Evolutionary conservation across 2,797 vertebrate species (phyloP).

Genomic region (Menidia menidia): DNA sequence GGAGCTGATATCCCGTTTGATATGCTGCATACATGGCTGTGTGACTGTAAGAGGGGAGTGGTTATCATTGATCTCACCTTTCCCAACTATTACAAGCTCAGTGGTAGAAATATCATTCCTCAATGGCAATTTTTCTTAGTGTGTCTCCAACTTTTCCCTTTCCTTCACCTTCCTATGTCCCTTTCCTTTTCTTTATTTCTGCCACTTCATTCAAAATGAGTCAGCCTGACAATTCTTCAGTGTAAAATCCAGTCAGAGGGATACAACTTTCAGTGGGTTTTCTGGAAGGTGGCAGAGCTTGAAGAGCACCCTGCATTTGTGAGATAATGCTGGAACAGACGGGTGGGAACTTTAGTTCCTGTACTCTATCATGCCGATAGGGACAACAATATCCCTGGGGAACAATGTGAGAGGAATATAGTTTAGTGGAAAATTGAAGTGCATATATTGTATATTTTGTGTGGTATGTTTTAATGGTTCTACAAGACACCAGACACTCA

Average conservation of each 20-base stretch:
- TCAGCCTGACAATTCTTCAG: constrained; percentile 65
- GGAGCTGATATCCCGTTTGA: constrained; percentile 57
- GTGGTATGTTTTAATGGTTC: not conserved
- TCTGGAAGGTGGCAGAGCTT: constrained; percentile 41
- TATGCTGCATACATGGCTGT: constrained; percentile 38
- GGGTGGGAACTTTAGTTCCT: constrained; percentile 50
- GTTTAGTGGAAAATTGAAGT: constrained; percentile 23
- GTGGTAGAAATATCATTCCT: constrained; percentile 53
- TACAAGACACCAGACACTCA: not conserved
- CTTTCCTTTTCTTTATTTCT: constrained; percentile 35
- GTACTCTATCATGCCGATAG: constrained; percentile 30
- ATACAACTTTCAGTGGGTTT: constrained; percentile 53
- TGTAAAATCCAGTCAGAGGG: constrained; percentile 65
- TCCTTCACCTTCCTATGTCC: constrained; percentile 40
- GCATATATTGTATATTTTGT: constrained; percentile 12
- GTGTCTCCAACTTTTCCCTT: constrained; percentile 37
- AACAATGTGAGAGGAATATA: constrained; percentile 4
- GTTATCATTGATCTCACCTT: constrained; percentile 76
- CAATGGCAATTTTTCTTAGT: constrained; percentile 24
- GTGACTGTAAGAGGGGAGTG: constrained; percentile 46
- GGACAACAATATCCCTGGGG: constrained; percentile 40
- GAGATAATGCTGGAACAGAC: constrained; percentile 57
- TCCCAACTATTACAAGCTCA: constrained; percentile 63
- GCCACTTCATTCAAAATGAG: constrained; percentile 44
- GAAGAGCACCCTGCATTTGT: constrained; percentile 45